Conservation (phyloP, 2,113 vertebrate species). For the Sorex araneus region DNA sequence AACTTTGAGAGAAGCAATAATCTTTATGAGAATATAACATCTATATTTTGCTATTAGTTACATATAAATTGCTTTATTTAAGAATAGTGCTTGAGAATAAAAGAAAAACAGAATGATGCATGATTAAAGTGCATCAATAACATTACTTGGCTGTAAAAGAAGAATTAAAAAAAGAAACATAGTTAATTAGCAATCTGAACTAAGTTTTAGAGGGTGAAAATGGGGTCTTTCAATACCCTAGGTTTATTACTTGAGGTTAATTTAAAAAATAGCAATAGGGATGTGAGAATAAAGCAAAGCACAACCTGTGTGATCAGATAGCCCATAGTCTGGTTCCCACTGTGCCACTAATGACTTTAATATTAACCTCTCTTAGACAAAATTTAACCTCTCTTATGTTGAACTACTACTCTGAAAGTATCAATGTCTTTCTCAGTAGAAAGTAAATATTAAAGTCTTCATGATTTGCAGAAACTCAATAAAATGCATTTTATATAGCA, state of each 20-base stretch:
- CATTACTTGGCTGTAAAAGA: constrained; percentile 24
- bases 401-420: not conserved
- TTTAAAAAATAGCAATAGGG: not conserved
- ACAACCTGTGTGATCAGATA: not conserved
- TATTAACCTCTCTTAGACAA: not conserved
- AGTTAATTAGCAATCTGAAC: not conserved
- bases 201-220: not conserved
- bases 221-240: not conserved
- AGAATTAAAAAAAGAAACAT: not conserved
- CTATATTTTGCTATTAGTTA: not conserved
- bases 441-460: constrained; percentile 12
- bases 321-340: not conserved
- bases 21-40: constrained; percentile 26
- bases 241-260: not conserved
- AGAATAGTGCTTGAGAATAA: constrained; percentile 23
- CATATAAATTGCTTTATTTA: constrained; percentile 9
- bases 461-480: not conserved
- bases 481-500: not conserved
- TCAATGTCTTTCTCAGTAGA: constrained; percentile 26
- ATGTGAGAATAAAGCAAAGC: not conserved
- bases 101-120: constrained; percentile 22
- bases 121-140: not conserved
- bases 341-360: not conserved
- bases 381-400: constrained; percentile 19
- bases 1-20: constrained; percentile 30